These are phyloP conservation scores for Physeter macrocephalus DNA, from an alignment of 2,113 vertebrate species.

Conservation along the genomic window DNA sequence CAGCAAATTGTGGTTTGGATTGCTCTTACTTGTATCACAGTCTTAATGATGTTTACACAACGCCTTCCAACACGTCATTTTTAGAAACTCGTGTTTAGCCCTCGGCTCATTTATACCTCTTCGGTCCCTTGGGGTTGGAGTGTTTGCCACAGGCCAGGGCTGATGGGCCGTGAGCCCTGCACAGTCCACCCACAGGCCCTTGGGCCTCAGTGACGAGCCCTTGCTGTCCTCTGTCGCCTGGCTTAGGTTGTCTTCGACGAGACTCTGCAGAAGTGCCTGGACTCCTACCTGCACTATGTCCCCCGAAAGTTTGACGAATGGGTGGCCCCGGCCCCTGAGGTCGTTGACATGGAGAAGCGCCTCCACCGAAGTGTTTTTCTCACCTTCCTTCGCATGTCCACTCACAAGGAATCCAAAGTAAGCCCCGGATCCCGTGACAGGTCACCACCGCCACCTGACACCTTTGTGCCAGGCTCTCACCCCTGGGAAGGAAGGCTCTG, in stretches of 20 bases:
- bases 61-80: not conserved
- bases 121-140: constrained; percentile 25
- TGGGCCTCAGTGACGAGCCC: not conserved
- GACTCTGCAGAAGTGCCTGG: constrained; percentile 92
- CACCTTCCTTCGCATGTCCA: constrained; percentile 95
- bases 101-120: not conserved
- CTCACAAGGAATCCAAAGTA: constrained; percentile 98
- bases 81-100: constrained; percentile 24
- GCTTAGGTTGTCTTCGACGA: constrained; percentile 96
- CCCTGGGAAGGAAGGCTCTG: constrained; percentile 30
- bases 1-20: constrained; percentile 53
- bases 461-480: not conserved
- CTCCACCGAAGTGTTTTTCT: constrained; percentile 90
- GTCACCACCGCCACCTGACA: not conserved
- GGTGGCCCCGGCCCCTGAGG: constrained; percentile 77
- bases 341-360: constrained; percentile 84
- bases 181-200: not conserved
- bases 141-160: not conserved
- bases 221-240: not conserved
- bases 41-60: constrained; percentile 24
- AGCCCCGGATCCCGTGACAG: not conserved
- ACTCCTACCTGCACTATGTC: constrained; percentile 89
- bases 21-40: constrained; percentile 32
- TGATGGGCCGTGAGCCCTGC: not conserved
- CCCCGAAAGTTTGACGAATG: constrained; percentile 87